A percentile compares a stretch with the other conserved stretches of the same genome.
These are phyloP conservation scores for Sarcophaga subvicina DNA, from an alignment of 2,888 invertebrate species.

Conservation along the genomic window DNA sequence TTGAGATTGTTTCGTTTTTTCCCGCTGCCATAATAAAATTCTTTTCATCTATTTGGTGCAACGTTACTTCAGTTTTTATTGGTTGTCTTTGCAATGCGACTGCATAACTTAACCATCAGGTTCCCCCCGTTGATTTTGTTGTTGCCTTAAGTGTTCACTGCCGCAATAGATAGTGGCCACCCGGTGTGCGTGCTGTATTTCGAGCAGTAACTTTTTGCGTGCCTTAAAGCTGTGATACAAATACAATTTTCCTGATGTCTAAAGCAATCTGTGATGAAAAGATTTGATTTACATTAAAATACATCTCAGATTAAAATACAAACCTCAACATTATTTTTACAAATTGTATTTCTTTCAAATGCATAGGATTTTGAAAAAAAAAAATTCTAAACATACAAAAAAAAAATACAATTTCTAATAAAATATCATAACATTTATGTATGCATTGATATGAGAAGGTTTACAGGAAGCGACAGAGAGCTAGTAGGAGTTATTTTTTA, in stretches of 20 bases:
- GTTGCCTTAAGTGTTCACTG: constrained; percentile 29
- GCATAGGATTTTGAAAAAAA: neutral
- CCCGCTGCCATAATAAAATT: constrained; percentile 16
- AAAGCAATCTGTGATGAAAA: constrained; percentile 64
- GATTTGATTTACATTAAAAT: constrained; percentile 57
- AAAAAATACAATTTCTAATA: neutral
- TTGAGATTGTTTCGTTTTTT: constrained; percentile 38
- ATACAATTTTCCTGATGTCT: constrained; percentile 61
- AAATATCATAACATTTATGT: neutral
- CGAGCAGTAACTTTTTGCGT: constrained; percentile 59
- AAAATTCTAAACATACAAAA: neutral
- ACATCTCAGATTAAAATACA: constrained; percentile 21
- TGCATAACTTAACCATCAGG: constrained; percentile 59
- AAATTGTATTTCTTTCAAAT: constrained; percentile 4
- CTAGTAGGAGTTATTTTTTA: too few relatives aligned
- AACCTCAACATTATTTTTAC: neutral
- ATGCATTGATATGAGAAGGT: constrained; percentile 5
- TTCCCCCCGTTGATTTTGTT: constrained; percentile 42
- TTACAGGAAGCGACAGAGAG: neutral
- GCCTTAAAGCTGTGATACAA: constrained; percentile 51
- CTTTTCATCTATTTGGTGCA: constrained; percentile 42
- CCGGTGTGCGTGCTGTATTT: constrained; percentile 63
- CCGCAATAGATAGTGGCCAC: constrained; percentile 65
- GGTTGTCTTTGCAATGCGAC: constrained; percentile 15
- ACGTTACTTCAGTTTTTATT: constrained; percentile 37